Evolutionary conservation across 2,888 invertebrate genomes (phyloP).

Genomic region (Troilus luridus): DNA sequence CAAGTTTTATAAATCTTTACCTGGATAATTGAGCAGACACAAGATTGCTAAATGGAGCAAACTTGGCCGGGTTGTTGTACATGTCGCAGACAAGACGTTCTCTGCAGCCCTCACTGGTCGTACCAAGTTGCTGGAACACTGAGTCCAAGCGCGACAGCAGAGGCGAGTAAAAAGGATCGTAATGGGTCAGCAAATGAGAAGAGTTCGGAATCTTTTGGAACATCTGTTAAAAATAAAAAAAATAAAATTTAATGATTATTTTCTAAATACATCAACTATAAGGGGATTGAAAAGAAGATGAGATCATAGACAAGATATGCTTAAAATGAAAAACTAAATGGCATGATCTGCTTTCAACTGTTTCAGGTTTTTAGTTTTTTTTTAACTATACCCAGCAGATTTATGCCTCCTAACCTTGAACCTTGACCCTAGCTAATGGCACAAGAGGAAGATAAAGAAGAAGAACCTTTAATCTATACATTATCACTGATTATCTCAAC

Average conservation of each 20-base stretch:
- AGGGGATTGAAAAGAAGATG: too few species aligned
- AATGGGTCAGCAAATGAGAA: conserved; percentile 85
- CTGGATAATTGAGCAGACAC: conserved; percentile 90
- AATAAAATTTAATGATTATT: neutral
- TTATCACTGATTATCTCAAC: too few species aligned
- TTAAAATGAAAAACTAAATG: too few species aligned
- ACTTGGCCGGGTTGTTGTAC: conserved; percentile 86
- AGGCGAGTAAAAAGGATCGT: conserved; percentile 89
- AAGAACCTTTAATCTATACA: too few species aligned
- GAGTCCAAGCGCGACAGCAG: conserved; percentile 84
- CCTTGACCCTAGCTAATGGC: too few species aligned
- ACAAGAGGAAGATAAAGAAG: too few species aligned
- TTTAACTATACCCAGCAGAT: too few species aligned
- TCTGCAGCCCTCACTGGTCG: conserved; percentile 80
- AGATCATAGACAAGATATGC: too few species aligned
- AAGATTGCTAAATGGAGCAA: conserved; percentile 88
- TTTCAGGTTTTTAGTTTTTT: too few species aligned
- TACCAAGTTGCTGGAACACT: conserved; percentile 80
- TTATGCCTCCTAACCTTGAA: too few species aligned
- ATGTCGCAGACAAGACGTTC: conserved; percentile 87
- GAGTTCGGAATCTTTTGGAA: conserved; percentile 90
- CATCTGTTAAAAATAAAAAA: conserved; percentile 70
- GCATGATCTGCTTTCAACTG: too few species aligned
- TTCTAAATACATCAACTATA: too few species aligned
- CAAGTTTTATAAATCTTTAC: conserved; percentile 70